These are phyloP conservation scores for Sphenodon punctatus DNA, from an alignment of 2,797 vertebrate genomes.

Conservation along the genomic window DNA sequence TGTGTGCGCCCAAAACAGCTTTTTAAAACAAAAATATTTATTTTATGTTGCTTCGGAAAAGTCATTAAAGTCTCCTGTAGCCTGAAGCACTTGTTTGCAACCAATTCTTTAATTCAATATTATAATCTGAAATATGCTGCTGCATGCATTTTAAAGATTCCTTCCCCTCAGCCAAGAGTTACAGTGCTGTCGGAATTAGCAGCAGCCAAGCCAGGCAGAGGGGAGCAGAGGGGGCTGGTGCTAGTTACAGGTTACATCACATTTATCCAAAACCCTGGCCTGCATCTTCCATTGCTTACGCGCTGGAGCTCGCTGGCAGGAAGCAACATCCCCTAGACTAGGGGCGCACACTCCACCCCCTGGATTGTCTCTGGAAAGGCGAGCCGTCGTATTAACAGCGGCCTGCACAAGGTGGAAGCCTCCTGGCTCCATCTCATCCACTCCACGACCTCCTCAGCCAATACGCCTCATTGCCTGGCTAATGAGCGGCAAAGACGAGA, in stretches of 20 bases:
- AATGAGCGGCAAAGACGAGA: too few species aligned
- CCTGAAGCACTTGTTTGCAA: background rate
- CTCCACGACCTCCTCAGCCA: too few species aligned
- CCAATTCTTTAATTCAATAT: background rate
- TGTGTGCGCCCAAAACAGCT: background rate
- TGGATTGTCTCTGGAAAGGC: too few species aligned
- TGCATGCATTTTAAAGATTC: rapidly evolving
- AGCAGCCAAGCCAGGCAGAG: background rate
- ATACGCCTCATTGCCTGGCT: too few species aligned
- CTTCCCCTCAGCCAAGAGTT: background rate
- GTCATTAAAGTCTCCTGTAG: background rate
- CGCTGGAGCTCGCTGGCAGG: background rate
- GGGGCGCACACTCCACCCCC: too few species aligned
- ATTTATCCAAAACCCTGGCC: constrained; percentile 29
- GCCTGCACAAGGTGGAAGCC: too few species aligned
- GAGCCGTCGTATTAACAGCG: too few species aligned
- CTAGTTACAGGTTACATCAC: background rate
- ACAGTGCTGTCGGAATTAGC: rapidly evolving
- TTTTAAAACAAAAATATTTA: background rate
- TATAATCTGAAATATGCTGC: rapidly evolving
- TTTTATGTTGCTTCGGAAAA: background rate
- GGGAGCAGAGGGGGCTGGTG: background rate
- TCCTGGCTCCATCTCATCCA: too few species aligned
- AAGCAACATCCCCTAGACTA: too few species aligned
- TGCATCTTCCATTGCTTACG: constrained; percentile 16